phyloP scores from a whole-genome alignment of 2,113 vertebrate species.

The Chaenocephalus aceratus region DNA sequence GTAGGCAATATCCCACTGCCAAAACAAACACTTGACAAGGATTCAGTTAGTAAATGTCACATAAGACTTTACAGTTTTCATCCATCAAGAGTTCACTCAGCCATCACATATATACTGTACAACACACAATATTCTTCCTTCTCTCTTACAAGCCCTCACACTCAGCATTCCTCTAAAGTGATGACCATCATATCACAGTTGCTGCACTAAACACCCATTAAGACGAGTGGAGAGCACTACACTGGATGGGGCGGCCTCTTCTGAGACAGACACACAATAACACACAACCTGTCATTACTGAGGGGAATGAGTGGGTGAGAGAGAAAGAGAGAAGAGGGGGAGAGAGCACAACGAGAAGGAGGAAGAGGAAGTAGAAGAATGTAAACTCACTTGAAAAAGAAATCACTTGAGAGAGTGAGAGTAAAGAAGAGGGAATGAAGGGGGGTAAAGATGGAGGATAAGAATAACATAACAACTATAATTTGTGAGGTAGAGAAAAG shows the following conservation, averaged over 20 bases:
- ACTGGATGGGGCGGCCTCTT: constrained; percentile 71
- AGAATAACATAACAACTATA: constrained; percentile 71
- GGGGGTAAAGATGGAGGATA: constrained; percentile 25
- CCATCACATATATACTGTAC: constrained; percentile 41
- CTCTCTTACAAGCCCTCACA: constrained; percentile 35
- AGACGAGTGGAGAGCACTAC: constrained; percentile 72
- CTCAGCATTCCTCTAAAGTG: constrained; percentile 70
- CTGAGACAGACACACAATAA: constrained; percentile 74
- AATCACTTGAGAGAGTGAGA: constrained; percentile 60
- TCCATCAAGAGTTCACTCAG: constrained; percentile 27
- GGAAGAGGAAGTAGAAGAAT: constrained; percentile 27
- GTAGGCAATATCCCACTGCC: constrained; percentile 14
- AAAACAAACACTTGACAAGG: constrained; percentile 50
- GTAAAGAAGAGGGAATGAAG: constrained; percentile 35
- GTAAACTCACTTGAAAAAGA: constrained; percentile 64
- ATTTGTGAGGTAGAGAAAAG: constrained; percentile 66
- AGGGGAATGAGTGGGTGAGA: constrained; percentile 18
- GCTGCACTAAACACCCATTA: constrained; percentile 72
- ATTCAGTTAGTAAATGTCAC: constrained; percentile 12
- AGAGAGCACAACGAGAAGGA: constrained; percentile 12
- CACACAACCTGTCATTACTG: constrained; percentile 77
- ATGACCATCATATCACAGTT: constrained; percentile 60
- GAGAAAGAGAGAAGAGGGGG: constrained; percentile 14
- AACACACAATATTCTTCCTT: constrained; percentile 3
- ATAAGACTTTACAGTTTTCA: background rate